These are phyloP conservation scores for Eurosta solidaginis DNA, from an alignment of 1,140 invertebrate species.

Conservation along the genomic window DNA sequence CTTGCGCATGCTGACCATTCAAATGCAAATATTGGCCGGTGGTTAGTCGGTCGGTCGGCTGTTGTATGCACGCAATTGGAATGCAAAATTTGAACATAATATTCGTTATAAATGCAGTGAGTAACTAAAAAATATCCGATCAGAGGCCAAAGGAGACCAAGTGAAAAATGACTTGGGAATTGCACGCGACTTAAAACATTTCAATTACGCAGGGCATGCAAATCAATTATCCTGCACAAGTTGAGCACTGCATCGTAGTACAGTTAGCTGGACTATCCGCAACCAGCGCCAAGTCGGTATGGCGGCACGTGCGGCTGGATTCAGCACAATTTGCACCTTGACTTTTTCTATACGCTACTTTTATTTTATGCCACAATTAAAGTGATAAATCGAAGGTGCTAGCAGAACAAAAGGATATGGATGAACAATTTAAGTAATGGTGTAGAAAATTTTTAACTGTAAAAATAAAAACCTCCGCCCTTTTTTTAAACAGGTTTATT, in stretches of 20 bases:
- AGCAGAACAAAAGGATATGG: background rate
- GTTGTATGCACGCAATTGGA: background rate
- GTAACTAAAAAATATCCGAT: background rate
- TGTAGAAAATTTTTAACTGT: background rate
- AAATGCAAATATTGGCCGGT: background rate
- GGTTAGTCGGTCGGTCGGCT: background rate
- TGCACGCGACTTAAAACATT: slow-evolving; percentile 22
- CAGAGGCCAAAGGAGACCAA: background rate
- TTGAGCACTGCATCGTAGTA: background rate
- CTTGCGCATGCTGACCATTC: slow-evolving; percentile 25
- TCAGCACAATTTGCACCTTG: slow-evolving; percentile 14
- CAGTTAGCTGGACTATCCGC: background rate
- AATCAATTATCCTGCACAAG: background rate
- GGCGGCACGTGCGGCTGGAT: background rate
- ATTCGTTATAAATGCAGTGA: background rate
- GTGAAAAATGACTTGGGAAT: background rate
- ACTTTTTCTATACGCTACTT: background rate
- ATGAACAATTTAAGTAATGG: background rate
- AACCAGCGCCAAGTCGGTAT: background rate
- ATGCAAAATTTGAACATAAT: background rate
- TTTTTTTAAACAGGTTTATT: too few relatives aligned
- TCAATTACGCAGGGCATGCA: slow-evolving; percentile 31
- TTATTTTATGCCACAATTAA: slow-evolving; percentile 9
- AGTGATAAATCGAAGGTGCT: background rate
- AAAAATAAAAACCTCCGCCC: too few relatives aligned